Percentiles rank a stretch among this genome's conserved stretches.
These are phyloP conservation scores for Lutjanus argentimaculatus DNA, from an alignment of 2,797 vertebrate genomes.

Conservation along the genomic window DNA sequence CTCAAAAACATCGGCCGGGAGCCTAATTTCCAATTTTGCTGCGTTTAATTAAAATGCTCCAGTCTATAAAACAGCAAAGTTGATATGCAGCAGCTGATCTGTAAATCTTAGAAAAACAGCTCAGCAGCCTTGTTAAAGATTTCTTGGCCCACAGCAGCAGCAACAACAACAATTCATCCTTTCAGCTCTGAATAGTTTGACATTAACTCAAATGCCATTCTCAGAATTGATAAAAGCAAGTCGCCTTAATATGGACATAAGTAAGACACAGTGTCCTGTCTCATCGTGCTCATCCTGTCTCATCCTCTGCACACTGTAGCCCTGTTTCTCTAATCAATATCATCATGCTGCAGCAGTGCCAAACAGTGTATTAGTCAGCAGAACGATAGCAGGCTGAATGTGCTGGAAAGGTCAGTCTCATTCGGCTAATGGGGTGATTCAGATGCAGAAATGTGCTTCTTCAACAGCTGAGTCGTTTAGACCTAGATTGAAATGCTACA, in stretches of 20 bases:
- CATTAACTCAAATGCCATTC: slow-evolving; percentile 58
- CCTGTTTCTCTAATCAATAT: slow-evolving; percentile 76
- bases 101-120: slow-evolving; percentile 11
- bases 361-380: slow-evolving; percentile 79
- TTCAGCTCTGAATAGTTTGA: slow-evolving; percentile 46
- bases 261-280: slow-evolving; percentile 41
- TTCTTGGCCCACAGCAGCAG: slow-evolving; percentile 35
- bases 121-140: slow-evolving; percentile 28
- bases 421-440: slow-evolving; percentile 70
- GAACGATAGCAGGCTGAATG: slow-evolving; percentile 66
- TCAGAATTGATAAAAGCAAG: slow-evolving; percentile 48
- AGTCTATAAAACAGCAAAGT: not conserved
- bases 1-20: not conserved
- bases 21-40: not conserved
- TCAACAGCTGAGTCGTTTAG: slow-evolving; percentile 25
- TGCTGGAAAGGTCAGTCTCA: slow-evolving; percentile 74
- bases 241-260: not conserved
- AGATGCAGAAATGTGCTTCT: slow-evolving; percentile 58
- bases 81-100: slow-evolving; percentile 19
- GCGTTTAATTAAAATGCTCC: not conserved
- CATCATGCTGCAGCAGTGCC: slow-evolving; percentile 68
- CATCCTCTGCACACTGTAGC: slow-evolving; percentile 51
- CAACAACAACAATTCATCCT: slow-evolving; percentile 47
- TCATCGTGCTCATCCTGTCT: slow-evolving; percentile 34
- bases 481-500: slow-evolving; percentile 31